Evolutionary conservation across 2,888 invertebrate species (phyloP), one percentile per base, ranked within the genome.

Genomic region (Sarcophaga rosellei): DNA sequence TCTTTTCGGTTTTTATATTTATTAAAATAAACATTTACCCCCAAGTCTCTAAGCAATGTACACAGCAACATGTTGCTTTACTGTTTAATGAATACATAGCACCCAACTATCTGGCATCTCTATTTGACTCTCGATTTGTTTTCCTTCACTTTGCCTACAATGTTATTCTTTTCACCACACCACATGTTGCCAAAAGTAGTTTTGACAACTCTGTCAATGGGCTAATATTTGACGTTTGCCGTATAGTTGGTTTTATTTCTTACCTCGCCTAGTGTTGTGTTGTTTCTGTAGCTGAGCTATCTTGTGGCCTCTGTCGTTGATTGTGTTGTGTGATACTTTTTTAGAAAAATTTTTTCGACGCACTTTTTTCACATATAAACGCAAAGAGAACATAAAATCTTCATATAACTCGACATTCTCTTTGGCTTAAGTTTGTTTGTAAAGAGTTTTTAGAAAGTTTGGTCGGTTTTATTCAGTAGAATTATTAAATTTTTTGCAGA

Each of bases 201-300:
- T 61, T 21, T 61, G 72, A 61, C 25, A 73, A 61, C 63, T 23
- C 47, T 53, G 53, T 53, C 53, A 53, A 53, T 15, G 17, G 35
- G 17, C 53, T 53, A 53, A n/a, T 44, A 25, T 75, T 78, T 86
- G 86, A 84, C 86, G 59, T 84, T 86, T 86, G 65, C 25, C 44
- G 21, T 81, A 84, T 81, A 84, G 84, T 86, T 80, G 81, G 5
- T 66, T 84, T 83, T 81, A 68, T 74, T 87, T 85, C 84, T 85
- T 85, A 87, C 85, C 83, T 85, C 82, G 82, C 65, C 79, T 86
- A 82, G 79, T 73, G 77, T 87, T 75, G 81, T 76, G 78, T 86
- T 83, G 84, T 82, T 84, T 69, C 77, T 86, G 63, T 84, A 80
- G 75, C 80, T 88, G 82, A 66, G 80, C 70, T 81, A 73, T 82